Evolutionary conservation across 1,140 invertebrate genomes (phyloP), one percentile per base, ranked within the genome.

Genomic region (Meloidogyne floridensis): DNA sequence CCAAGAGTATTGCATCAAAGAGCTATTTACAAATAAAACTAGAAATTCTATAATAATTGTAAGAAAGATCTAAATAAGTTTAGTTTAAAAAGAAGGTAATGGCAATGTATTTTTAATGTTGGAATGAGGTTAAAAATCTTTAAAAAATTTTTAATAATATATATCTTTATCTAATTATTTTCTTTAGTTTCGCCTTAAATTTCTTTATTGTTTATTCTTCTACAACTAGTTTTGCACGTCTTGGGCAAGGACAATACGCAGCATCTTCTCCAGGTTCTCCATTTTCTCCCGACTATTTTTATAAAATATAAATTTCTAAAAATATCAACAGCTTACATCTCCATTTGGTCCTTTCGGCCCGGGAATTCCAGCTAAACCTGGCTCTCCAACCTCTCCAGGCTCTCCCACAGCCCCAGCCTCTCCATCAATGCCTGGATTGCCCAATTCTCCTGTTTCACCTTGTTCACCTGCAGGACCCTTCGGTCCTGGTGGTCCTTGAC

Each of bases 161-260:
- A 32, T 32, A 32, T 32, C 32, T 2, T 32, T 32, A 32, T 32
- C 32, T 32, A 32, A 32, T 32, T 32, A 32, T 32, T 32, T 32
- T 32, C 32, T 32, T 32, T 32, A 20, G 20, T 32, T 32, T 32
- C 32, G 1, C 32, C 32, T 2, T 2, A 2, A 32, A 32, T 59
- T 59, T 15, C 13, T 15, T 59, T 15, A 15, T 1, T 13, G 1
- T 65, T 65, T 13, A 65, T 65, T 65, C 7, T 65, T 65, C 59
- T 7, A 65, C n/a, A n/a, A 65, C 15, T 65, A 65, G n/a, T 65
- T 65, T 32, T 59, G 77, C n/a, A 18, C 54, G 77, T 65, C 18
- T 54, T 51, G 77, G 77, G 20, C 77, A 79, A 51, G 77, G 77
- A 71, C 77, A 79, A 72, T 79, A 79, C 5, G 77, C 77, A 51